Evolutionary conservation across 23 tunicate genomes (phyloP), one percentile per base, ranked within the genome.

Genomic region (Aplidium turbinatum): DNA sequence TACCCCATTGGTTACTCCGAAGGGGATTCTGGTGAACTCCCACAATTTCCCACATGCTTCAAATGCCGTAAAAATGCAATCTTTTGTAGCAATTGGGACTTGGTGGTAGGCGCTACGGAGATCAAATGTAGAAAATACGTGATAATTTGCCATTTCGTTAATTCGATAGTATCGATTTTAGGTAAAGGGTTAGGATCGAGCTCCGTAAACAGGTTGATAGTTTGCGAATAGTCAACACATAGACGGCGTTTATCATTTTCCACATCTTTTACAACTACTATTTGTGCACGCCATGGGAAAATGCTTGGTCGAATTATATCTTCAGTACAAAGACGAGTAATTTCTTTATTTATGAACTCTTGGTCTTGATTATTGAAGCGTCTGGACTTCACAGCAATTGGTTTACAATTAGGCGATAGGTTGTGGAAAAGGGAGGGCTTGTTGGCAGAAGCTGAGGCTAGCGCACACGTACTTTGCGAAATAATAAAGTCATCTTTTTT

Each of bases 1-100:
- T 16, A 57, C 72, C 5, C 68, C 79, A 35, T 74, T 74, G 4
- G 47, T 74, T 3, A 74, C 68, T 2, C 79, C 79, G 19, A 74
- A 60, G 31, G 68, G 79, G 47, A 74, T 50, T 11, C 72, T 4
- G 20, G 23, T 35, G 68, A 26, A 58, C 62, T 60, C 30, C 33
- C 58, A 60, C 48, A 74, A 31, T 28, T 74, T 57, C 3, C 35
- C 62, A 31, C 19, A 9, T 5, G 72, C 58, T 36, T 74, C 68
- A 57, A 74, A 74, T 19, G 72, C 79, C 7, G 79, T 74, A 38
- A 11, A 74, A 20, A 9, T 18, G 4, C 62, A 18, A 27, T 74
- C 79, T 30, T 9, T 23, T 18, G 19, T 4, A 35, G 19, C 35
- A 48, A 70, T 47, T 3, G 77, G 64, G 26, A 70, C 25, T 33